Percentiles rank a stretch among this genome's conserved stretches.
phyloP scores from a whole-genome alignment of 2,113 vertebrate genomes.

The Psittacula cyanocephala region DNA sequence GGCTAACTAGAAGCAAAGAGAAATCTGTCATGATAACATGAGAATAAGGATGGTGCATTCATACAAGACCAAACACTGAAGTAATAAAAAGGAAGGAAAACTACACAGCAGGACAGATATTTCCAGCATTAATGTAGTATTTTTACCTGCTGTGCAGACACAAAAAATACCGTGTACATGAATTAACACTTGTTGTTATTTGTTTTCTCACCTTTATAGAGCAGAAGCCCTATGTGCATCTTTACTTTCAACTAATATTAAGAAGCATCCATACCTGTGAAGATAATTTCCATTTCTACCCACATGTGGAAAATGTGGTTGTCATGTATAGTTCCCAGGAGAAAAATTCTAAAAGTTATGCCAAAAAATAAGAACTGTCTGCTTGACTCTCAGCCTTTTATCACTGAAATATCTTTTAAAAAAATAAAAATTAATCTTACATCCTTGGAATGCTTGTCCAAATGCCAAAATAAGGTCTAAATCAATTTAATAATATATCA shows the following conservation, averaged over 20 bases:
- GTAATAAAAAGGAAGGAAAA: constrained; percentile 56
- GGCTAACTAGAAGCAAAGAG: too few relatives aligned
- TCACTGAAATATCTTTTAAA: neutral
- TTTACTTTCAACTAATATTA: constrained; percentile 26
- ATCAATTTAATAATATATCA: neutral
- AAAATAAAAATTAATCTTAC: neutral
- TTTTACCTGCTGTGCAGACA: constrained; percentile 43
- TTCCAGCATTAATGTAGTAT: constrained; percentile 40
- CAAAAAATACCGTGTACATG: constrained; percentile 29
- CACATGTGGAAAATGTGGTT: neutral
- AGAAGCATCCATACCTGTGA: constrained; percentile 16
- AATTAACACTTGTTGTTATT: constrained; percentile 63
- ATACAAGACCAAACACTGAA: neutral
- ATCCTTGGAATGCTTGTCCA: neutral
- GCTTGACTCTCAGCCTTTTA: neutral
- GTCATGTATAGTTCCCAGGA: neutral
- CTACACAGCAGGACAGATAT: constrained; percentile 37
- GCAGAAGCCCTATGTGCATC: neutral
- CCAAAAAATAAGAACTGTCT: constrained; percentile 17
- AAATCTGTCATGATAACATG: too few relatives aligned
- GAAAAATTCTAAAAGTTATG: neutral
- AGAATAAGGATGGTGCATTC: too few relatives aligned
- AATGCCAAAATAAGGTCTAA: neutral
- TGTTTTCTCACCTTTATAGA: constrained; percentile 61
- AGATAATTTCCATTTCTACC: constrained; percentile 21